Conservation (phyloP, 2,888 invertebrate species). For the Galerucella nymphaeae region DNA sequence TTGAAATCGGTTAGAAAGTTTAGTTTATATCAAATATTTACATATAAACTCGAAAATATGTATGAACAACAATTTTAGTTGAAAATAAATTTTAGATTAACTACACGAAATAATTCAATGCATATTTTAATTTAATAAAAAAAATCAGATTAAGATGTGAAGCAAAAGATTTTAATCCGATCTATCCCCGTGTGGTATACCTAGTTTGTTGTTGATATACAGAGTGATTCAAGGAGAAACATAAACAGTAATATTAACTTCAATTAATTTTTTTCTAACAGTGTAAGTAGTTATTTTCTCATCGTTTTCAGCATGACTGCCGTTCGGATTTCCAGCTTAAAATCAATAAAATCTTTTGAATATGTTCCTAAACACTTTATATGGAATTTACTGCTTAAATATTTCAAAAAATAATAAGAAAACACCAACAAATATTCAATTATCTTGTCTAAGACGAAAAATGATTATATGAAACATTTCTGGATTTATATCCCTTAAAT, state of each 20-base stretch:
- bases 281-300: constrained; percentile 14
- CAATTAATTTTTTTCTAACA: neutral
- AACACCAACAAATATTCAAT: neutral
- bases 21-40: constrained; percentile 23
- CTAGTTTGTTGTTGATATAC: too few relatives aligned
- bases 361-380: constrained; percentile 7
- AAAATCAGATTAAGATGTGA: too few relatives aligned
- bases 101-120: too few relatives aligned
- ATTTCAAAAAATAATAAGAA: neutral
- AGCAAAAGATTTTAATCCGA: too few relatives aligned
- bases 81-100: neutral
- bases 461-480: too few relatives aligned
- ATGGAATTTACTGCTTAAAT: neutral
- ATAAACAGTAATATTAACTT: neutral
- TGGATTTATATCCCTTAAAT: too few relatives aligned
- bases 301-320: constrained; percentile 5
- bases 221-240: too few relatives aligned
- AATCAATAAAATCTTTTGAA: constrained; percentile 13
- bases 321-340: constrained; percentile 8
- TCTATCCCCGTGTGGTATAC: too few relatives aligned
- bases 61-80: constrained; percentile 12
- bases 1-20: constrained; percentile 19
- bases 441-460: neutral
- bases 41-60: constrained; percentile 8
- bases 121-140: too few relatives aligned